Evolutionary conservation across 2,888 invertebrate species (phyloP).

Genomic region (Philhelius pedissequus): DNA sequence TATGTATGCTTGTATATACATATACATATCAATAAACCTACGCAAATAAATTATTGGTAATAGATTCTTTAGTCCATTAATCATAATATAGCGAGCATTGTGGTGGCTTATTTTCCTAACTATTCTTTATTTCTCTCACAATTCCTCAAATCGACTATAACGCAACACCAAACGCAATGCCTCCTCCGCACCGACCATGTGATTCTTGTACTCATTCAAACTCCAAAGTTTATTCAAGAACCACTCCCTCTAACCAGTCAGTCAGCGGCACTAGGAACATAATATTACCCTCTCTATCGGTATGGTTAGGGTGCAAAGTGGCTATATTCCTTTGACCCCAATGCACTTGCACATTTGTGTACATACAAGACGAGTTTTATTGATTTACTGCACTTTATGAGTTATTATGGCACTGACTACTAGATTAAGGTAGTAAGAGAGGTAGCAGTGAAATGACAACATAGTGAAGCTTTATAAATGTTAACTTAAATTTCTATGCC

Average conservation of each 20-base stretch:
- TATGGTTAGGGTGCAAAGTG: conserved; percentile 4
- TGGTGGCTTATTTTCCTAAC: not conserved
- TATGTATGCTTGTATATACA: no score
- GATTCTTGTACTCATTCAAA: not conserved
- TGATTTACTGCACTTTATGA: conserved; percentile 56
- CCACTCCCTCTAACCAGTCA: conserved; percentile 23
- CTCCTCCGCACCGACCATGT: no score
- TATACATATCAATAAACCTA: conserved; percentile 15
- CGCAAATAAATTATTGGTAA: conserved; percentile 48
- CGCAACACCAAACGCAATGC: not conserved
- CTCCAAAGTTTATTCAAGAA: conserved; percentile 15
- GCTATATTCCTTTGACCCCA: conserved; percentile 49
- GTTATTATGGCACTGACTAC: conserved; percentile 44
- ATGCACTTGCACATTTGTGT: conserved; percentile 34
- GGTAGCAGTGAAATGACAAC: not conserved
- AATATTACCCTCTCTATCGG: not conserved
- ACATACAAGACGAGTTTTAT: conserved; percentile 22
- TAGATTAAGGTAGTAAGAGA: conserved; percentile 21
- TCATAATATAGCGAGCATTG: not conserved
- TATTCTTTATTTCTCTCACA: not conserved
- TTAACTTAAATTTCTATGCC: conserved; percentile 6
- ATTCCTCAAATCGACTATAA: not conserved
- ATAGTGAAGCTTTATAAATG: conserved; percentile 50
- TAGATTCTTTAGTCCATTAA: conserved; percentile 32
- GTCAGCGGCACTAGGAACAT: not conserved